Conservation (phyloP, 2,797 vertebrate genomes). For the Gallinago solitaria region DNA sequence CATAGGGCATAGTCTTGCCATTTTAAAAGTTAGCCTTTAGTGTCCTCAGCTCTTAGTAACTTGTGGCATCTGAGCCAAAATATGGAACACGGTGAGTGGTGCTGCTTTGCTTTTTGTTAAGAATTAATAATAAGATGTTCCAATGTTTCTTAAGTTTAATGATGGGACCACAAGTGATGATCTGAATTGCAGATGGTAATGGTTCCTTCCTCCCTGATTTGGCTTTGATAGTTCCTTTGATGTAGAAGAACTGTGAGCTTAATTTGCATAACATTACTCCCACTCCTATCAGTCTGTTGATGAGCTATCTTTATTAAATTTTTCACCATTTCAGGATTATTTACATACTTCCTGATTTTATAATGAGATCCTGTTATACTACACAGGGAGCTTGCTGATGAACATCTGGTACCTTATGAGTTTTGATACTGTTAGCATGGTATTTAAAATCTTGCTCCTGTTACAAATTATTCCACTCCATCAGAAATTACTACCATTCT, state of each 20-base stretch:
- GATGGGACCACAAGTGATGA: constrained; percentile 8
- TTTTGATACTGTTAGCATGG: not conserved
- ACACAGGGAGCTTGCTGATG: not conserved
- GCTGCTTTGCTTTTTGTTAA: not conserved
- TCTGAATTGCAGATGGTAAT: constrained; percentile 49
- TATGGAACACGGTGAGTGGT: not conserved
- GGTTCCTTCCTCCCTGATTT: constrained; percentile 24
- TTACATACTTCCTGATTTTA: constrained; percentile 31
- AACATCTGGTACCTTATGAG: constrained; percentile 30
- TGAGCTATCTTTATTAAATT: constrained; percentile 41
- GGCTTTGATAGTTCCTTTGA: constrained; percentile 50
- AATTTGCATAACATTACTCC: constrained; percentile 47
- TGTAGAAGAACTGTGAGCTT: constrained; percentile 44
- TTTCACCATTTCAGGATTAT: constrained; percentile 18
- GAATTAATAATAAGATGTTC: not conserved
- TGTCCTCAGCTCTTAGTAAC: not conserved
- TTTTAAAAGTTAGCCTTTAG: not conserved
- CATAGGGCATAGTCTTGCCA: not conserved
- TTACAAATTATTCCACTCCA: not conserved
- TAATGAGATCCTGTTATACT: constrained; percentile 22
- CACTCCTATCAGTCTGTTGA: constrained; percentile 42
- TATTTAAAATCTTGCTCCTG: constrained; percentile 7
- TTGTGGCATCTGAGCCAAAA: not conserved
- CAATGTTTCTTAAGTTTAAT: not conserved
- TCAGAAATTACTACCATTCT: not conserved